Evolutionary conservation across 2,797 vertebrate species (phyloP).

Genomic region (Bovichtus diacanthus): DNA sequence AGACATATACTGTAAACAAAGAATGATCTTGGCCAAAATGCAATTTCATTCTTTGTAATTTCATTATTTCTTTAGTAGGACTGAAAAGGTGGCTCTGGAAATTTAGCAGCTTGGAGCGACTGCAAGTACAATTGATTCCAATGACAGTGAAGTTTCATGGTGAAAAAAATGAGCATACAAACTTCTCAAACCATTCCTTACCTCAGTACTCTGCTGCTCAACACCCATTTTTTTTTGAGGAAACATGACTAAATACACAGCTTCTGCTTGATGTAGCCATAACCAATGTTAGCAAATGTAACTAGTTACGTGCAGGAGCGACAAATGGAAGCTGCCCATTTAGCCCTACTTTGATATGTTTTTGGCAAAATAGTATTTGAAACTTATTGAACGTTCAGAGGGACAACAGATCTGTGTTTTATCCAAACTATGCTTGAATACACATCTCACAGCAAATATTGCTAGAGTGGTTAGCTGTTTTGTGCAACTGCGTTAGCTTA

Average conservation of each 20-base stretch:
- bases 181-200: not conserved
- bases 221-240: too few relatives aligned
- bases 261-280: not conserved
- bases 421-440: not conserved
- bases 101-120: not conserved
- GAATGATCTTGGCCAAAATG: conserved; percentile 2
- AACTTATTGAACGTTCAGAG: not conserved
- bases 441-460: not conserved
- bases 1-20: conserved; percentile 36
- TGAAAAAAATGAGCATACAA: not conserved
- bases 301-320: not conserved
- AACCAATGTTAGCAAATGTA: not conserved
- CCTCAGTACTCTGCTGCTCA: not conserved
- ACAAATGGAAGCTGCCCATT: not conserved
- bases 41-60: too few relatives aligned
- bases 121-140: not conserved
- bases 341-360: not conserved
- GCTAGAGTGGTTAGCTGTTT: not conserved
- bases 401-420: not conserved
- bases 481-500: not conserved
- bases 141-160: not conserved
- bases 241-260: not conserved
- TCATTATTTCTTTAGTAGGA: too few relatives aligned
- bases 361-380: not conserved
- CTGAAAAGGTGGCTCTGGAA: conserved; percentile 11